Evolutionary conservation across 2,888 invertebrate genomes (phyloP).

Genomic region (Anaspis maculata): DNA sequence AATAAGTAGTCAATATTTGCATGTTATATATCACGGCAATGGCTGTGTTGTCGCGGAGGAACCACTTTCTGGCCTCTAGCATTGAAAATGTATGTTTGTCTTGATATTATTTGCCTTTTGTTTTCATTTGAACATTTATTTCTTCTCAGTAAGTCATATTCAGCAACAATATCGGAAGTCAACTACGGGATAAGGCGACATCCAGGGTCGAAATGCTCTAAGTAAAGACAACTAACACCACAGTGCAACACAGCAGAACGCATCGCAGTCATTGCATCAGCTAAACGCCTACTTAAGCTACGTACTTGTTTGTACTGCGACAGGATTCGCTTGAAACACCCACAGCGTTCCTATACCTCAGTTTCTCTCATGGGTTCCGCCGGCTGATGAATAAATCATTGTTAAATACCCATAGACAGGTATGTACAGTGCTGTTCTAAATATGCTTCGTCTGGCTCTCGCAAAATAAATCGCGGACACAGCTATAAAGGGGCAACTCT

Average conservation of each 20-base stretch:
- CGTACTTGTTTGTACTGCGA: constrained; percentile 55
- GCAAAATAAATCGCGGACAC: no score
- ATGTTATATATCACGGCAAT: no score
- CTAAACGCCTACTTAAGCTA: constrained; percentile 46
- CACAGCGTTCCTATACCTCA: constrained; percentile 57
- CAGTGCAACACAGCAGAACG: constrained; percentile 40
- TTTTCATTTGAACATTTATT: no score
- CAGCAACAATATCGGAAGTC: no score
- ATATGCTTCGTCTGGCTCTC: constrained; percentile 8
- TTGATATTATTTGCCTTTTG: no score
- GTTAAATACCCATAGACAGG: constrained; percentile 24
- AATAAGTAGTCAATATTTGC: no score
- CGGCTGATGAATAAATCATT: constrained; percentile 55
- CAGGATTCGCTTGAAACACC: constrained; percentile 51
- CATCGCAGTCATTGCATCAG: constrained; percentile 37
- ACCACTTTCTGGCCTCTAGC: constrained; percentile 19
- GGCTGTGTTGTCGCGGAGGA: constrained; percentile 41
- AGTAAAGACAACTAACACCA: constrained; percentile 40
- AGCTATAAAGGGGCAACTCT: no score
- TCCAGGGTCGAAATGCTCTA: constrained; percentile 35
- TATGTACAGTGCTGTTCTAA: constrained; percentile 15
- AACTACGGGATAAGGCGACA: constrained; percentile 31
- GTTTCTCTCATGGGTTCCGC: constrained; percentile 69
- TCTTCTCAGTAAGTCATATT: no score
- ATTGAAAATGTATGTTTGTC: no score